Evolutionary conservation across 2,113 vertebrate species (phyloP).

Genomic region (Dromaius novaehollandiae): DNA sequence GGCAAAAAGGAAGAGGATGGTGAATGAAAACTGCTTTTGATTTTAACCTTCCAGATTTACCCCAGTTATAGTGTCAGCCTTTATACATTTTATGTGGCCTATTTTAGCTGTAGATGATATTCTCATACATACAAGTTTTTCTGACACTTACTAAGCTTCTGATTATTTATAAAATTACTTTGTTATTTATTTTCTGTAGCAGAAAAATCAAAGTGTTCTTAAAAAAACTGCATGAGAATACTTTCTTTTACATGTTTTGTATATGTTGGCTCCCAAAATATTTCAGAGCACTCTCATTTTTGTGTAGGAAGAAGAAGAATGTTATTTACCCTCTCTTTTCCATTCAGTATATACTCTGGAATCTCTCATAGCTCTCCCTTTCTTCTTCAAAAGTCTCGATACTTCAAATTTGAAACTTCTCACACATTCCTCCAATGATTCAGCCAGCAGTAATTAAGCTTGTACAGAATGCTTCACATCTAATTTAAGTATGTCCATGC

Average conservation of each 20-base stretch:
- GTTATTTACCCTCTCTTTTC: constrained; percentile 5
- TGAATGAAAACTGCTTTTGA: neutral
- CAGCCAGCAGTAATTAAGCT: neutral
- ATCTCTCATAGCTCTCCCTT: neutral
- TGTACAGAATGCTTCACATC: neutral
- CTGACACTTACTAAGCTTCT: neutral
- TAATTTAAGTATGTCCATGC: neutral
- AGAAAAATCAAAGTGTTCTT: neutral
- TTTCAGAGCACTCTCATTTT: neutral
- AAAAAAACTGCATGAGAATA: neutral
- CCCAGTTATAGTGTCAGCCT: neutral
- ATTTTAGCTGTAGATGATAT: neutral
- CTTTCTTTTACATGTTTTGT: neutral
- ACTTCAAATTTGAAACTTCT: neutral
- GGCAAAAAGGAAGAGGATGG: neutral
- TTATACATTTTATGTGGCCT: neutral
- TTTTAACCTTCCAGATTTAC: neutral
- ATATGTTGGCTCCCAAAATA: neutral
- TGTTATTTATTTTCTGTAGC: neutral
- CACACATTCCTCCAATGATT: neutral
- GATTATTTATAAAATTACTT: constrained; percentile 13
- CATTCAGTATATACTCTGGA: neutral
- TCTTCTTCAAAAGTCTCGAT: neutral
- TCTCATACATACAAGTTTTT: neutral
- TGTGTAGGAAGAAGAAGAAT: neutral